These are phyloP conservation scores for Zaprionus obscuricornis DNA, from an alignment of 2,888 invertebrate species.

Conservation along the genomic window DNA sequence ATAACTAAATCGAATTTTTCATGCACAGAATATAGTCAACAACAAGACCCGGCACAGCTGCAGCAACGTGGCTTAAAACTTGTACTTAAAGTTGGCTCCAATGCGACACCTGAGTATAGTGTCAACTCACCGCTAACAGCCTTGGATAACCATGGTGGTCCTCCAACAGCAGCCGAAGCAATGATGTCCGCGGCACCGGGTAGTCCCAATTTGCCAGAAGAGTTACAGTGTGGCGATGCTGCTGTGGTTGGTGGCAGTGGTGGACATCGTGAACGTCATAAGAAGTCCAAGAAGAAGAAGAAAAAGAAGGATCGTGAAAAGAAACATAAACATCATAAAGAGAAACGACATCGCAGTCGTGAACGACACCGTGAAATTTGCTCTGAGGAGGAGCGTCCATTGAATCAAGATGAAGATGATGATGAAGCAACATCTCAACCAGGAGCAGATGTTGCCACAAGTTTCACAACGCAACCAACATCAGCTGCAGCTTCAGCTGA, in stretches of 20 bases:
- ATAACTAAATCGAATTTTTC: background rate
- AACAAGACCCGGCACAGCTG: conserved; percentile 81
- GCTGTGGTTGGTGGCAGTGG: conserved; percentile 11
- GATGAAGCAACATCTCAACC: conserved; percentile 44
- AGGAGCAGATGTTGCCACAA: conserved; percentile 48
- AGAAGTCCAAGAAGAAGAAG: conserved; percentile 91
- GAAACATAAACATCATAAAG: conserved; percentile 88
- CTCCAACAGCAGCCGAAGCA: conserved; percentile 80
- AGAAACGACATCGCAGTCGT: conserved; percentile 85
- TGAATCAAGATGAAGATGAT: conserved; percentile 13
- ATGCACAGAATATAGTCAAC: conserved; percentile 79
- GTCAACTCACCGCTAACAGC: conserved; percentile 83
- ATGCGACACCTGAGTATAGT: conserved; percentile 87
- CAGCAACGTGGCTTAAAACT: conserved; percentile 88
- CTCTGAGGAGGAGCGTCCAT: conserved; percentile 34
- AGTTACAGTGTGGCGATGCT: conserved; percentile 63
- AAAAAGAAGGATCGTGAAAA: conserved; percentile 90
- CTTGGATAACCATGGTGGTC: conserved; percentile 58
- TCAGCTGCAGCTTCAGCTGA: conserved; percentile 79
- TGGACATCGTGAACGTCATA: conserved; percentile 84
- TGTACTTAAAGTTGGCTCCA: conserved; percentile 89
- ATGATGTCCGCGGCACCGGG: conserved; percentile 78
- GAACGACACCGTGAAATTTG: conserved; percentile 47
- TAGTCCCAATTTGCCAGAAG: conserved; percentile 62
- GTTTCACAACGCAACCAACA: conserved; percentile 50